Evolutionary conservation across 2,888 invertebrate species (phyloP).

Genomic region (Netelia inedita): DNA sequence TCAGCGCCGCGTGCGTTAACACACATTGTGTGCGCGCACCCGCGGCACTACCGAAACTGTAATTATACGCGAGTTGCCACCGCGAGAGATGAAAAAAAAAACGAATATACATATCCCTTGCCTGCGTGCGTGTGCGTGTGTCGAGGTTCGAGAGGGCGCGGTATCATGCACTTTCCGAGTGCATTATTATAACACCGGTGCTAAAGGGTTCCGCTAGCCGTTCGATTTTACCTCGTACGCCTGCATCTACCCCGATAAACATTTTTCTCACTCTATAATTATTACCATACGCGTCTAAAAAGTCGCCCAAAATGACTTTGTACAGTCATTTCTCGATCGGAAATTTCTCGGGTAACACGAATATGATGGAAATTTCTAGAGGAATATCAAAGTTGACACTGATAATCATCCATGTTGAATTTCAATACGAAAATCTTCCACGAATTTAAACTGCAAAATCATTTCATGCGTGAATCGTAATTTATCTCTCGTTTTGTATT

Average conservation of each 20-base stretch:
- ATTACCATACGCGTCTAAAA: no score
- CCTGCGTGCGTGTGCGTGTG: no score
- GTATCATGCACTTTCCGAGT: conserved; percentile 25
- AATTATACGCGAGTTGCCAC: conserved; percentile 72
- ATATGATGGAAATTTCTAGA: no score
- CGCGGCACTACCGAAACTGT: conserved; percentile 74
- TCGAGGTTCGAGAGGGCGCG: conserved; percentile 26
- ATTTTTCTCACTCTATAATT: background rate
- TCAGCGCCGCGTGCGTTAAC: conserved; percentile 71
- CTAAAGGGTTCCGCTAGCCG: background rate
- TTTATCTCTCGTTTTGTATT: background rate
- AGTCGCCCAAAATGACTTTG: no score
- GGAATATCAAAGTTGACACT: no score
- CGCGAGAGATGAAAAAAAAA: conserved; percentile 31
- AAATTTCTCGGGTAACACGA: no score
- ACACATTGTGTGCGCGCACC: conserved; percentile 46
- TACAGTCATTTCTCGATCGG: no score
- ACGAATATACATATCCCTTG: conserved; percentile 19
- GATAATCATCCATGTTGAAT: no score
- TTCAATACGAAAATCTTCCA: no score
- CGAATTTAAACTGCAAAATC: background rate
- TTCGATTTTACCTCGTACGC: background rate
- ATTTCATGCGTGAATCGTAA: conserved; percentile 1
- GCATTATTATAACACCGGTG: background rate
- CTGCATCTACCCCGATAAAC: background rate